Conservation (phyloP, 1,140 invertebrate genomes). For the Maniola jurtina region DNA sequence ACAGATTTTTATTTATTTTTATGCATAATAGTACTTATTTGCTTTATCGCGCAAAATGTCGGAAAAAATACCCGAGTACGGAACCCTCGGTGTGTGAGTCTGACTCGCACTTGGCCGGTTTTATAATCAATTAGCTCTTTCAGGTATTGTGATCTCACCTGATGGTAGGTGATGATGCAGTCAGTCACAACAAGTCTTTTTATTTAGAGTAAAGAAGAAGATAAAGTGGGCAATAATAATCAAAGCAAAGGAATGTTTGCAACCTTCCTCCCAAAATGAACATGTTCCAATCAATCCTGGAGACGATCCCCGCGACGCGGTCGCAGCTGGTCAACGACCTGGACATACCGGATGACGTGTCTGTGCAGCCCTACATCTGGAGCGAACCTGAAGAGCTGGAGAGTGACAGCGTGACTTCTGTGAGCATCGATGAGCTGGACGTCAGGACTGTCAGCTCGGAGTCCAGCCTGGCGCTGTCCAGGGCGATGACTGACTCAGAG, state of each 20-base stretch:
- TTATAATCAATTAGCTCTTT: too few species aligned
- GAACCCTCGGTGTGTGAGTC: too few species aligned
- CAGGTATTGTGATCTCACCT: too few species aligned
- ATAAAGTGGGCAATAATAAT: too few species aligned
- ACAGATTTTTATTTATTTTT: too few species aligned
- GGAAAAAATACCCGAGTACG: too few species aligned
- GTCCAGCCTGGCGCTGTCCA: constrained; percentile 57
- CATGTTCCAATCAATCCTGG: constrained; percentile 55
- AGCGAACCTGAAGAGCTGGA: constrained; percentile 41
- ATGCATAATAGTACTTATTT: too few species aligned
- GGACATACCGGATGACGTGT: constrained; percentile 55
- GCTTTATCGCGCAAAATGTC: too few species aligned
- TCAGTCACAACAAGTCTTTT: too few species aligned
- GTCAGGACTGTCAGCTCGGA: constrained; percentile 42
- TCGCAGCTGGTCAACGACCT: constrained; percentile 58
- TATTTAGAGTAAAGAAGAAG: too few species aligned
- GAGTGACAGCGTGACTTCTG: constrained; percentile 42
- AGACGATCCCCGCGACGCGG: constrained; percentile 54
- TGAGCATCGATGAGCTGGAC: constrained; percentile 35
- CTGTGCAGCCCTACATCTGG: constrained; percentile 48
- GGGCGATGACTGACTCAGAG: constrained; percentile 65
- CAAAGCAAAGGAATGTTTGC: background rate
- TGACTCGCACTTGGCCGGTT: too few species aligned
- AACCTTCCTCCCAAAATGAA: constrained; percentile 37
- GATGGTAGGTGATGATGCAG: too few species aligned